A percentile compares a stretch with the other conserved stretches of the same genome.
These are phyloP conservation scores for Drosophila santomea DNA, from an alignment of 1,140 invertebrate genomes.

Conservation along the genomic window DNA sequence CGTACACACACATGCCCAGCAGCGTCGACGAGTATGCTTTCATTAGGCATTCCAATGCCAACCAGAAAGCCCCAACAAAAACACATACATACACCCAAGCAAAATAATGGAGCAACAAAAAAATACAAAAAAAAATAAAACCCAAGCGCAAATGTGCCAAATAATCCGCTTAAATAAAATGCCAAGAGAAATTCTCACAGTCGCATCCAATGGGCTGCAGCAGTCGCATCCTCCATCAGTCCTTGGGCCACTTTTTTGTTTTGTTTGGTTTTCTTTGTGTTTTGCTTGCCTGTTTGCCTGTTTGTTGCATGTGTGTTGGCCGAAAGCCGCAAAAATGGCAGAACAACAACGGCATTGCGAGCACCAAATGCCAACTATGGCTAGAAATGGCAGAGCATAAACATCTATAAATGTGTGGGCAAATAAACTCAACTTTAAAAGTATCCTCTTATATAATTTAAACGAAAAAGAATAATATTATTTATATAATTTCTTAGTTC, in stretches of 20 bases:
- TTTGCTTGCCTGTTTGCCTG: slow-evolving; percentile 11
- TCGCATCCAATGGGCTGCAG: slow-evolving; percentile 55
- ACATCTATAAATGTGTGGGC: not conserved
- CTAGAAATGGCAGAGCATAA: slow-evolving; percentile 39
- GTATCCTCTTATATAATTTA: not conserved
- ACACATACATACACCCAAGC: slow-evolving; percentile 3
- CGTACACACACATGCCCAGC: slow-evolving; percentile 48
- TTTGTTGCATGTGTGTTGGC: slow-evolving; percentile 48
- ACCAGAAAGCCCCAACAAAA: slow-evolving; percentile 17
- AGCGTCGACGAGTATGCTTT: slow-evolving; percentile 37
- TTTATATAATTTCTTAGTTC: not conserved
- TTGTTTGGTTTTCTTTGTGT: slow-evolving; percentile 12
- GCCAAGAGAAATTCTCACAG: slow-evolving; percentile 60
- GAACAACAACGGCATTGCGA: slow-evolving; percentile 50
- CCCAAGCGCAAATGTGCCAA: slow-evolving; percentile 74
- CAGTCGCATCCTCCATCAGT: slow-evolving; percentile 67
- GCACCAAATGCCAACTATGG: slow-evolving; percentile 27
- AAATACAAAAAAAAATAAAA: slow-evolving; percentile 42
- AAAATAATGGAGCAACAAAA: slow-evolving; percentile 30
- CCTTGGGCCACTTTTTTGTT: slow-evolving; percentile 68
- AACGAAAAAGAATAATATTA: not conserved
- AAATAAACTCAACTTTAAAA: not conserved
- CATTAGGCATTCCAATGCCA: slow-evolving; percentile 71
- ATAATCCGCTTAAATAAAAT: slow-evolving; percentile 83
- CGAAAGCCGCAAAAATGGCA: slow-evolving; percentile 73